Evolutionary conservation across 2,113 vertebrate genomes (phyloP).

Genomic region (Pangasianodon gigas): DNA sequence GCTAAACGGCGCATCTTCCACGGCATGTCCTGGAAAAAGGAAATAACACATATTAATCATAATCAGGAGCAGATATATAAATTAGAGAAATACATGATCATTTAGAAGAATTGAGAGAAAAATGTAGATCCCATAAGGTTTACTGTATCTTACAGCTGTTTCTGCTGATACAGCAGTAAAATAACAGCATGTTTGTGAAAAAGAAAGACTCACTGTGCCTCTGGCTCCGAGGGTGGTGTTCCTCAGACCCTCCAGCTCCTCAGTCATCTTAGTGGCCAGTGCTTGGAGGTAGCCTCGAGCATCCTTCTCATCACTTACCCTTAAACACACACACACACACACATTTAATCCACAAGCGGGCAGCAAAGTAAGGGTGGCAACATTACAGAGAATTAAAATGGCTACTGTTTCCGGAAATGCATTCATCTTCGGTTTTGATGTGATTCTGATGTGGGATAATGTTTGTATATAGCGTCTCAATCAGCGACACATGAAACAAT

Average conservation of each 20-base stretch:
- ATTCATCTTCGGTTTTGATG: background rate
- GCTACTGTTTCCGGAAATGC: background rate
- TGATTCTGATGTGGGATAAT: background rate
- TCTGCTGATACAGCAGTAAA: background rate
- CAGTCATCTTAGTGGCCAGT: constrained; percentile 97
- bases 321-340: constrained; percentile 56
- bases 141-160: background rate
- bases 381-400: background rate
- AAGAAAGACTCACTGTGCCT: constrained; percentile 80
- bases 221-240: constrained; percentile 93
- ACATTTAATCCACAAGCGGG: background rate
- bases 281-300: constrained; percentile 96
- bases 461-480: background rate
- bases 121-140: background rate
- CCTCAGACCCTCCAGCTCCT: constrained; percentile 91
- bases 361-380: background rate
- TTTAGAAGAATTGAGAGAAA: background rate
- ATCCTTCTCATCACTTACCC: constrained; percentile 99
- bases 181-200: background rate
- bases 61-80: background rate
- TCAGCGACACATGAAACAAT: too few relatives aligned
- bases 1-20: constrained; percentile 99
- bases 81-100: background rate
- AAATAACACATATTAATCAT: background rate
- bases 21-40: constrained; percentile 86